Evolutionary conservation across 1,140 invertebrate genomes (phyloP).

Genomic region (Cydia amplana): DNA sequence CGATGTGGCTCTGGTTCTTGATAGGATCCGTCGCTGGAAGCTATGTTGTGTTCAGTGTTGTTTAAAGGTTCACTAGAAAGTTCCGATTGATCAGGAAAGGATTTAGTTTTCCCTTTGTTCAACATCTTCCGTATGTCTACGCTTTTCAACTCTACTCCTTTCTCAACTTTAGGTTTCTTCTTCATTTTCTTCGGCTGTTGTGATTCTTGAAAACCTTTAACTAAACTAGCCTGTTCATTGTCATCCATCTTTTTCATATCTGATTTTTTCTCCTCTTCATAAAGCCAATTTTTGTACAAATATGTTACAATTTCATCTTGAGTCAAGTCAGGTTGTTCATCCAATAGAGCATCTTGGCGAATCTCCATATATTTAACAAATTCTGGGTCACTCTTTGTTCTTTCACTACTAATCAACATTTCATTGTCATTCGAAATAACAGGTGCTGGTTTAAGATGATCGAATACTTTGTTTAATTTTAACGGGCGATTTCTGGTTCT

Average conservation of each 20-base stretch:
- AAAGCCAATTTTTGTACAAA: constrained; percentile 79
- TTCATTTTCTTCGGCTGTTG: constrained; percentile 48
- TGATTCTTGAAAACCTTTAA: constrained; percentile 50
- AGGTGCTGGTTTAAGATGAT: background rate
- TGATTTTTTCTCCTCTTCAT: constrained; percentile 68
- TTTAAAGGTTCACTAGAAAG: background rate
- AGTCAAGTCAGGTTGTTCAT: constrained; percentile 77
- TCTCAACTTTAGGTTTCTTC: constrained; percentile 54
- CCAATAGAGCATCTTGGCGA: constrained; percentile 74
- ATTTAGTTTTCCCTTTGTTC: constrained; percentile 37
- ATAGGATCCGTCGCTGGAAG: background rate
- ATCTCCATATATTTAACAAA: constrained; percentile 80
- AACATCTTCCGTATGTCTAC: background rate
- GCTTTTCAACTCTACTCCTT: constrained; percentile 38
- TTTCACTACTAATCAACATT: constrained; percentile 39
- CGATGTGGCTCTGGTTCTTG: background rate
- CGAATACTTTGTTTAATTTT: background rate
- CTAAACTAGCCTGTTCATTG: constrained; percentile 53
- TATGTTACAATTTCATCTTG: constrained; percentile 77
- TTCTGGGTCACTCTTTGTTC: constrained; percentile 59
- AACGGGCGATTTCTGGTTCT: background rate
- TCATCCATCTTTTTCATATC: constrained; percentile 62
- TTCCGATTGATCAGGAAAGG: background rate
- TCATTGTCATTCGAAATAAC: constrained; percentile 55
- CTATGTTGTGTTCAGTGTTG: background rate